Base-by-base conservation (phyloP, 64 coral and sea anemone species). In the Stichodactyla helianthus region DNA sequence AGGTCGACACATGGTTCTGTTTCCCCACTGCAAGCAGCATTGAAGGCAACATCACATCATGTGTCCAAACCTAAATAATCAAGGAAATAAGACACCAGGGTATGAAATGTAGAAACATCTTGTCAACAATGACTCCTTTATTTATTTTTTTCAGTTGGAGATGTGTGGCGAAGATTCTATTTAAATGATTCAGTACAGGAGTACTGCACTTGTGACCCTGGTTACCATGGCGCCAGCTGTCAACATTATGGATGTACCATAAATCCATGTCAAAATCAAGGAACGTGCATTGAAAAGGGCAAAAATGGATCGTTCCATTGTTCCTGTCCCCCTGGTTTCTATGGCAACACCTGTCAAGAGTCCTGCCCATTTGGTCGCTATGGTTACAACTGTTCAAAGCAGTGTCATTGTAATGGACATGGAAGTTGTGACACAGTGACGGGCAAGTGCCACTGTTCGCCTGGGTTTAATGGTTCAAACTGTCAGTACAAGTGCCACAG, bases 171-270 rank as follows among this genome's bases (percentile, higher is more conserved):
- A 5, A 53, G 17, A 8, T 12, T 52, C 17, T 51, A 13, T 81
- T 54, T 15, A 81, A 81, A 76, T 76, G 6, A 68, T 58, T 23
- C 79, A 50, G 26, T 7, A 20, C 26, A 50, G 50, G 93, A 99
- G 65, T 74, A 87, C 1, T 99, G 97, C 86, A 85, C 89, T 27
- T 99, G 97, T 82, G 59, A 90, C n/a, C 59, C 14, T 83, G 93
- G 93, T 56, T 95, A 93, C 86, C 97, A 99, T 88, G 97, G 97
- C 6, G 54, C 85, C 23, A 95, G 97, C 13, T 99, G 97, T 82
- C 89, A 99, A 86, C 93, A 99, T 65, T 89, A 82, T 53, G 93
- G 97, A 5, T 99, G 97, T 31, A 87, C 64, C 31, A 88, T 93
- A 26, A 95, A 93, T 60, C 97, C 97, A 17, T 99, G 97, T 52